phyloP scores from a whole-genome alignment of 1,140 invertebrate species.

The Teleopsis dalmanni region DNA sequence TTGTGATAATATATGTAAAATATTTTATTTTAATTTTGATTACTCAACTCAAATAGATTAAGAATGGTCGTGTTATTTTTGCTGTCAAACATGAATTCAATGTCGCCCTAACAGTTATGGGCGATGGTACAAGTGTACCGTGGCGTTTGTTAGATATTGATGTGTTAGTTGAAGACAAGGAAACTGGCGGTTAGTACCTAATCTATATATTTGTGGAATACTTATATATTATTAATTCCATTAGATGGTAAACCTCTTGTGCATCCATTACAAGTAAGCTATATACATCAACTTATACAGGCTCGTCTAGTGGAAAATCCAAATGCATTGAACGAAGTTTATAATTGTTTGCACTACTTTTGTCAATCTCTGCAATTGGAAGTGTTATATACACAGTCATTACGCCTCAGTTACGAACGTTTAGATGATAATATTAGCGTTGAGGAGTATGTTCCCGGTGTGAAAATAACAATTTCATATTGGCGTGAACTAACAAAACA shows the following conservation, averaged over 20 bases:
- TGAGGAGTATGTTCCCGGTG: slow-evolving; percentile 86
- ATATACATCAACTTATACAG: slow-evolving; percentile 87
- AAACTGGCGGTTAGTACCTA: slow-evolving; percentile 70
- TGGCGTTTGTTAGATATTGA: slow-evolving; percentile 93
- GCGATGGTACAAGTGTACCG: slow-evolving; percentile 82
- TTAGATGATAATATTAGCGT: slow-evolving; percentile 86
- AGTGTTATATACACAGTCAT: slow-evolving; percentile 89
- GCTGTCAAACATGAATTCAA: slow-evolving; percentile 94
- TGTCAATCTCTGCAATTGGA: slow-evolving; percentile 93
- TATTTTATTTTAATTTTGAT: background rate
- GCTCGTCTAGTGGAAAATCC: slow-evolving; percentile 78
- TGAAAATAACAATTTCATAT: slow-evolving; percentile 83
- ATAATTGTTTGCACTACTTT: slow-evolving; percentile 85
- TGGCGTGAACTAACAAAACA: slow-evolving; percentile 64
- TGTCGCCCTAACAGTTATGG: slow-evolving; percentile 93
- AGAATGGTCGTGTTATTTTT: slow-evolving; percentile 89
- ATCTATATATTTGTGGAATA: background rate
- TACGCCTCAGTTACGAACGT: slow-evolving; percentile 77
- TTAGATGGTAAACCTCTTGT: slow-evolving; percentile 89
- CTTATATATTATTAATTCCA: slow-evolving; percentile 23
- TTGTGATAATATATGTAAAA: background rate
- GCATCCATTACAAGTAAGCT: slow-evolving; percentile 85
- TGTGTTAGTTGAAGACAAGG: slow-evolving; percentile 91
- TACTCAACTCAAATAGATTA: slow-evolving; percentile 53
- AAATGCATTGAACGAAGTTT: slow-evolving; percentile 72